phyloP scores from a whole-genome alignment of 2,888 invertebrate species.

The Stenolophus ochropezus region DNA sequence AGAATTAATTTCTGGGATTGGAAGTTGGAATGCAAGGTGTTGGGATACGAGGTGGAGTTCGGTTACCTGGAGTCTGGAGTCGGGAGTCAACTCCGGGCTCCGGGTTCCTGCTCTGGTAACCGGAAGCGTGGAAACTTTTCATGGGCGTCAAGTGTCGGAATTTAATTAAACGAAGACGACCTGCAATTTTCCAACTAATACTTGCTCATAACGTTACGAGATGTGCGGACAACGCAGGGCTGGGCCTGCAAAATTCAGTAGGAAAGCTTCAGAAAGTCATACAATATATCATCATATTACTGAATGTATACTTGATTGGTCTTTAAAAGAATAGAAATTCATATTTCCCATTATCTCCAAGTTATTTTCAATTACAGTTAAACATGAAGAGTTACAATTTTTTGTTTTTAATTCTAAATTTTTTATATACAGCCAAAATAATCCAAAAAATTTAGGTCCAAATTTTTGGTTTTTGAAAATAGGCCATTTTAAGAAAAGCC shows the following conservation, averaged over 20 bases:
- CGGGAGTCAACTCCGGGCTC: background rate
- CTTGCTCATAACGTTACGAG: conserved; percentile 36
- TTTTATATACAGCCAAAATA: no score
- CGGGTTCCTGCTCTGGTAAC: background rate
- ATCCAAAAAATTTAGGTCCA: no score
- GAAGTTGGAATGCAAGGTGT: background rate
- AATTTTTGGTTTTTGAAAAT: no score
- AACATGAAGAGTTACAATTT: no score
- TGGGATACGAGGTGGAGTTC: background rate
- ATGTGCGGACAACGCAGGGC: conserved; percentile 15
- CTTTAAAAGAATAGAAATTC: no score
- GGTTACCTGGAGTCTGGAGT: background rate
- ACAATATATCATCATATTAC: no score
- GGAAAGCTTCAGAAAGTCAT: no score
- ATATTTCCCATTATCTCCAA: no score
- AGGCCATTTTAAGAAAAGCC: no score
- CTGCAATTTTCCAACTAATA: conserved; percentile 51
- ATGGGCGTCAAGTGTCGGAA: conserved; percentile 66
- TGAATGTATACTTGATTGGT: no score
- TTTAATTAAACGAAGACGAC: conserved; percentile 68
- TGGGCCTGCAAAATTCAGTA: background rate
- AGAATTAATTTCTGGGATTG: background rate
- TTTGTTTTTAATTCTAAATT: no score
- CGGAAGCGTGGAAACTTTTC: conserved; percentile 45
- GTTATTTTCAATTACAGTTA: no score